A percentile compares a stretch with the other conserved stretches of the same genome.
These are phyloP conservation scores for Drosophila anceps DNA, from an alignment of 2,888 invertebrate genomes.

Conservation along the genomic window DNA sequence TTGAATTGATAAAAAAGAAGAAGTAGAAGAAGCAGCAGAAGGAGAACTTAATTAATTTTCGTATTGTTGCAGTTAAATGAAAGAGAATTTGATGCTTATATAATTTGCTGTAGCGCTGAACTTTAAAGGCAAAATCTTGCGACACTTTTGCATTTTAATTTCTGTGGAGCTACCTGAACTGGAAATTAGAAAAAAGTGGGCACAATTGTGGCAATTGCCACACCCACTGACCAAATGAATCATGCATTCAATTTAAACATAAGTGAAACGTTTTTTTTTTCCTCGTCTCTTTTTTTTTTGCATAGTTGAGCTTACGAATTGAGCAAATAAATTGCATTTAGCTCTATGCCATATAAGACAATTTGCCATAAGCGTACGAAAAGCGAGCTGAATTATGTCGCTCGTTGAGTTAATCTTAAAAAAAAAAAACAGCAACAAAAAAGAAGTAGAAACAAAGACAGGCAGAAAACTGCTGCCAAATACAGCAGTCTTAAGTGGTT, in stretches of 20 bases:
- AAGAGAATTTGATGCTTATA: slow-evolving; percentile 9
- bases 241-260: slow-evolving; percentile 45
- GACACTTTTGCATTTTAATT: slow-evolving; percentile 22
- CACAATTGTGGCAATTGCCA: slow-evolving; percentile 33
- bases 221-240: slow-evolving; percentile 48
- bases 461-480: slow-evolving; percentile 61
- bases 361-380: slow-evolving; percentile 68
- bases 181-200: slow-evolving; percentile 14
- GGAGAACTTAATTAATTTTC: slow-evolving; percentile 10
- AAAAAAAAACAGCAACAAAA: slow-evolving; percentile 20
- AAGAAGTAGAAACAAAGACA: slow-evolving; percentile 9
- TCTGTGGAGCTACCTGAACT: not conserved
- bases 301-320: slow-evolving; percentile 20
- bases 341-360: slow-evolving; percentile 50
- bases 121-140: slow-evolving; percentile 16
- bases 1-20: not conserved
- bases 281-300: slow-evolving; percentile 17
- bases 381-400: slow-evolving; percentile 72
- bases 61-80: not conserved
- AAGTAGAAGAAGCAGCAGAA: not conserved
- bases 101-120: slow-evolving; percentile 2
- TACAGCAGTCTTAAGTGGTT: slow-evolving; percentile 66
- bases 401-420: slow-evolving; percentile 69
- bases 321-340: slow-evolving; percentile 70
- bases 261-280: slow-evolving; percentile 18